These are phyloP conservation scores for Pitangus sulphuratus DNA, from an alignment of 2,797 vertebrate genomes.

Conservation along the genomic window DNA sequence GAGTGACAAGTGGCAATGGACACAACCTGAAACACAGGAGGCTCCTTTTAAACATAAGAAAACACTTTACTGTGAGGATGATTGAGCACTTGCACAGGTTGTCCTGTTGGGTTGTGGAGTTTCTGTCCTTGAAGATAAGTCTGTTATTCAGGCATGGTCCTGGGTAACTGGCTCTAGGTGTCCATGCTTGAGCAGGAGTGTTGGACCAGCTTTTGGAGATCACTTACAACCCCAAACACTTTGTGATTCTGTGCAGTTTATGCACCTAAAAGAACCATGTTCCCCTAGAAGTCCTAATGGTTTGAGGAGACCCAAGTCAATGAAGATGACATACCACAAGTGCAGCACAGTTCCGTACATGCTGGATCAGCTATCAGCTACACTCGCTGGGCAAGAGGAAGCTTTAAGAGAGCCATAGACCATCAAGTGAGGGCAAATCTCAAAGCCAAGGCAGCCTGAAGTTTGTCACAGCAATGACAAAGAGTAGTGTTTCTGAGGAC, in stretches of 20 bases:
- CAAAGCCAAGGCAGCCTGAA: neutral
- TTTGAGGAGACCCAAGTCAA: neutral
- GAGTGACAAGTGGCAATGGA: neutral
- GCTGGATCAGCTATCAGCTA: neutral
- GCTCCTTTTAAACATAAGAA: neutral
- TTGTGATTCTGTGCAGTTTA: neutral
- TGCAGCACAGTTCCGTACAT: neutral
- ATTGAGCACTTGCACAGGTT: neutral
- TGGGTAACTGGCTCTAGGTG: neutral
- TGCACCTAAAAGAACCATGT: fast-evolving
- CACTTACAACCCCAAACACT: neutral
- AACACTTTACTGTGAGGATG: neutral
- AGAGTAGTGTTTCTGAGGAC: neutral
- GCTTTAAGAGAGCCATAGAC: neutral
- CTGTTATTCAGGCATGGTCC: fast-evolving
- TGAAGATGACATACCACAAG: neutral
- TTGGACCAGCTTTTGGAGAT: neutral
- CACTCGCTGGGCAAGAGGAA: neutral
- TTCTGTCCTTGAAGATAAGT: neutral
- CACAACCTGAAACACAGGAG: neutral
- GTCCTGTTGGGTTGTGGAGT: neutral
- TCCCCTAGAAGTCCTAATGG: neutral
- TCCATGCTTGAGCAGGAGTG: neutral
- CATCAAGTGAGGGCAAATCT: neutral
- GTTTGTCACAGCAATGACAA: neutral